Conservation (phyloP, 1,140 invertebrate species). For the Brachionus manjavacas region DNA sequence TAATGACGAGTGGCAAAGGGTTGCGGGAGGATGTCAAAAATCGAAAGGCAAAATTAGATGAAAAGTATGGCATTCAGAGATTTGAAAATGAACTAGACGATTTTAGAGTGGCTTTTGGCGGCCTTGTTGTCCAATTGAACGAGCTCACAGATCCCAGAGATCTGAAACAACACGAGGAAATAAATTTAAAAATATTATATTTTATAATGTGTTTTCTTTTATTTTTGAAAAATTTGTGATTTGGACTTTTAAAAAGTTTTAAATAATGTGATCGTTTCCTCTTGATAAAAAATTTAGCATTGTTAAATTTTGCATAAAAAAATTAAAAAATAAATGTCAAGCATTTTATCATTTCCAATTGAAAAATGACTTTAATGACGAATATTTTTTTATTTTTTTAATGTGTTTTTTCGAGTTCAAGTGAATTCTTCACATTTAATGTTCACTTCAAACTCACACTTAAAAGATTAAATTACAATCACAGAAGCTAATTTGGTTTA, state of each 20-base stretch:
- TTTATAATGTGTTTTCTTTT: too few relatives aligned
- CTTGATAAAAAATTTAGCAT: too few relatives aligned
- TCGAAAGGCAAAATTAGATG: constrained; percentile 18
- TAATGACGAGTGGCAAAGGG: neutral
- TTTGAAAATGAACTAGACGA: constrained; percentile 19
- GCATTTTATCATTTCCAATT: too few relatives aligned
- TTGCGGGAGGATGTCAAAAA: constrained; percentile 8
- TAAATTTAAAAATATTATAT: too few relatives aligned
- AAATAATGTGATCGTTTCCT: too few relatives aligned
- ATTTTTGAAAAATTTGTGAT: too few relatives aligned
- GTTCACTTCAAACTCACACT: neutral
- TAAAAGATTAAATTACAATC: neutral
- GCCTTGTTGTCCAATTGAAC: constrained; percentile 74
- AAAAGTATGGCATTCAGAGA: constrained; percentile 20
- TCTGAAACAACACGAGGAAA: constrained; percentile 67
- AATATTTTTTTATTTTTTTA: too few relatives aligned
- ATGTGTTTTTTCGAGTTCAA: neutral
- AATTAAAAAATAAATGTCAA: too few relatives aligned
- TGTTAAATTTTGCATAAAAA: too few relatives aligned
- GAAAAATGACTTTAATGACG: too few relatives aligned
- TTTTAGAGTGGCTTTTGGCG: constrained; percentile 50
- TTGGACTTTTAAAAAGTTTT: too few relatives aligned
- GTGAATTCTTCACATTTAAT: neutral
- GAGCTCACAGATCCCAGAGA: constrained; percentile 58
- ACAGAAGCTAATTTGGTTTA: neutral